These are phyloP conservation scores for Orycteropus afer DNA, from an alignment of 2,113 vertebrate species.

Conservation along the genomic window DNA sequence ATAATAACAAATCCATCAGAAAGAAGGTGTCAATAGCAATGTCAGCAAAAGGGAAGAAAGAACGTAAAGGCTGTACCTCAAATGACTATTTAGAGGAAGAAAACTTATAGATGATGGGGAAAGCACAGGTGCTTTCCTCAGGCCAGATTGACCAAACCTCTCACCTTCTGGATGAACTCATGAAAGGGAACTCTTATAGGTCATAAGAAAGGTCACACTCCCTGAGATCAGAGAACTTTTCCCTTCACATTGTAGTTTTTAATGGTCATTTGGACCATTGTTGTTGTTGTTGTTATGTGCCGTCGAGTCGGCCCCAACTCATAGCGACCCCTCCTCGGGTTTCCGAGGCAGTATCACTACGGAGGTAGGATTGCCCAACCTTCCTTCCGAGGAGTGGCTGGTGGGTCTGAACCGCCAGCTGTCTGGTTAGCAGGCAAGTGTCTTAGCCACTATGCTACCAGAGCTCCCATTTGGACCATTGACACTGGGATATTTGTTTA, in stretches of 20 bases:
- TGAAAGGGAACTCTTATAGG: not conserved
- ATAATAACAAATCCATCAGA: not conserved
- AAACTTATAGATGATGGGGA: not conserved
- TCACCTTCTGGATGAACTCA: not conserved
- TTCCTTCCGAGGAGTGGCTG: no score
- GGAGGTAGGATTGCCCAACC: no score
- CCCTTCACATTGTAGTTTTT: not conserved
- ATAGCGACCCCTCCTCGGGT: no score
- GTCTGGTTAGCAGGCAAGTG: no score
- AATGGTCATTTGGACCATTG: not conserved
- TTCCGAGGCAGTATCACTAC: no score
- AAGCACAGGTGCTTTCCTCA: not conserved
- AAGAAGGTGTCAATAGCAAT: not conserved
- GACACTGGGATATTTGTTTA: not conserved
- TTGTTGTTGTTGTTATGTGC: no score
- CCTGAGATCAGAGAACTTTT: no score
- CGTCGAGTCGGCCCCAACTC: no score
- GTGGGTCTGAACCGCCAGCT: no score
- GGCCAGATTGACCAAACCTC: not conserved
- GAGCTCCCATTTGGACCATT: no score
- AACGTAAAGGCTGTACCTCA: not conserved
- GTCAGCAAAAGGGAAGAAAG: not conserved
- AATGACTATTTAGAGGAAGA: not conserved
- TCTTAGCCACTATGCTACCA: no score
- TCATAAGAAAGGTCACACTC: no score